Conservation (phyloP, 2,113 vertebrate genomes). For the Ranitomeya imitator region DNA sequence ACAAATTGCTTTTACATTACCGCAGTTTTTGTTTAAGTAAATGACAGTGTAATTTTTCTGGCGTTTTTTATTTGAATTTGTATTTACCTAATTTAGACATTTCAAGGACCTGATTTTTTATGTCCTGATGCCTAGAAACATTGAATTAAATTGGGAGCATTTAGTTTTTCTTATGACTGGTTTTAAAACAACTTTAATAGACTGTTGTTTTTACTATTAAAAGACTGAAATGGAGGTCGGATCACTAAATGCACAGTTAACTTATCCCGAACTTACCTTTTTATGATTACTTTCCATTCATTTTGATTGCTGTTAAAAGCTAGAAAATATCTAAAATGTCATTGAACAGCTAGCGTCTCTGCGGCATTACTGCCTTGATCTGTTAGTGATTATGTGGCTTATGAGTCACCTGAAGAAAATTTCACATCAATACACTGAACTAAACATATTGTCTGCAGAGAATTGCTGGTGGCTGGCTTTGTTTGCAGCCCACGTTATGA, state of each 20-base stretch:
- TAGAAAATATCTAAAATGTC: conserved; percentile 23
- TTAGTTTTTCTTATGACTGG: no score
- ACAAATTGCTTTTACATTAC: no score
- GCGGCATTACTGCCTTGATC: conserved; percentile 2
- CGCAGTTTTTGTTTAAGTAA: no score
- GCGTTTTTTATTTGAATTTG: no score
- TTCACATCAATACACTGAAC: conserved; percentile 14
- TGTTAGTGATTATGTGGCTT: conserved; percentile 30
- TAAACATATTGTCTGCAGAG: not conserved
- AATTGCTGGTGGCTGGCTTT: not conserved
- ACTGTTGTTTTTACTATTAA: not conserved
- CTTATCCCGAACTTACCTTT: not conserved
- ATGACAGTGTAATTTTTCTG: no score
- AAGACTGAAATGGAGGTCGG: not conserved
- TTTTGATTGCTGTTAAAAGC: conserved; percentile 2
- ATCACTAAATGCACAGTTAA: not conserved
- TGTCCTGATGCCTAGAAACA: no score
- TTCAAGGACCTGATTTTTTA: no score
- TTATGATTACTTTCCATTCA: conserved; percentile 2
- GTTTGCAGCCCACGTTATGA: not conserved
- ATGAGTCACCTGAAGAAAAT: conserved; percentile 25
- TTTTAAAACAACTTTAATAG: not conserved
- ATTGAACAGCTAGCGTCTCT: conserved; percentile 14
- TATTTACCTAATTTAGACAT: no score
- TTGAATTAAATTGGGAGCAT: no score